Evolutionary conservation across 2,797 vertebrate genomes (phyloP).

Genomic region (Sebastes hubbsi): DNA sequence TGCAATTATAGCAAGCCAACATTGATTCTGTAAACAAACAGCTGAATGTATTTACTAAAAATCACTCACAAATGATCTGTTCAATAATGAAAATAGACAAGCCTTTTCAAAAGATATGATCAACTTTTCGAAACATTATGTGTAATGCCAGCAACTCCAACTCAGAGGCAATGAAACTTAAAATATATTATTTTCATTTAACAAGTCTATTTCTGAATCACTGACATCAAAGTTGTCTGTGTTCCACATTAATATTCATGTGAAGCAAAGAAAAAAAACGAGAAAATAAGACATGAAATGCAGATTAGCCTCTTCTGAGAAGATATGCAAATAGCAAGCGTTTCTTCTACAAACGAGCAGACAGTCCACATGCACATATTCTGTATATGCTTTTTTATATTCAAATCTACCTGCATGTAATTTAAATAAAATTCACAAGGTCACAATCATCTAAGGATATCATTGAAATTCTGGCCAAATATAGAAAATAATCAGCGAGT

Average conservation of each 20-base stretch:
- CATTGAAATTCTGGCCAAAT: slow-evolving; percentile 41
- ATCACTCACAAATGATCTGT: slow-evolving; percentile 49
- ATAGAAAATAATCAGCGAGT: slow-evolving; percentile 28
- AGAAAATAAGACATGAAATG: slow-evolving; percentile 74
- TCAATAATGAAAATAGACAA: slow-evolving; percentile 56
- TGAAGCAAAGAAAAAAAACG: slow-evolving; percentile 53
- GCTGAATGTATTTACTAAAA: slow-evolving; percentile 72
- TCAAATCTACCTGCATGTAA: slow-evolving; percentile 28
- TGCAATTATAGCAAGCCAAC: slow-evolving; percentile 26
- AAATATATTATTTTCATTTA: slow-evolving; percentile 36
- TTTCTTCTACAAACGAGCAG: slow-evolving; percentile 45
- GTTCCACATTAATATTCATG: slow-evolving; percentile 76
- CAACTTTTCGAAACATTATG: slow-evolving; percentile 30
- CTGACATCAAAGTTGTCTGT: slow-evolving; percentile 69
- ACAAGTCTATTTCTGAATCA: slow-evolving; percentile 64
- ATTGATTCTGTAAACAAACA: slow-evolving; percentile 57
- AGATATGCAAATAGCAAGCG: slow-evolving; percentile 69
- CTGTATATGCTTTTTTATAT: slow-evolving; percentile 7
- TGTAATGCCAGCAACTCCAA: slow-evolving; percentile 33
- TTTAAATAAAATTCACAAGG: slow-evolving; percentile 55
- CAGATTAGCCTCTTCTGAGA: slow-evolving; percentile 69
- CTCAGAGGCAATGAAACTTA: slow-evolving; percentile 25
- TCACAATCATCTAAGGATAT: slow-evolving; percentile 38
- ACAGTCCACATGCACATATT: slow-evolving; percentile 31
- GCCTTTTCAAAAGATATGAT: slow-evolving; percentile 40